Evolutionary conservation across 2,888 invertebrate species (phyloP), one percentile per base, ranked within the genome.

Genomic region (Noctua janthina): DNA sequence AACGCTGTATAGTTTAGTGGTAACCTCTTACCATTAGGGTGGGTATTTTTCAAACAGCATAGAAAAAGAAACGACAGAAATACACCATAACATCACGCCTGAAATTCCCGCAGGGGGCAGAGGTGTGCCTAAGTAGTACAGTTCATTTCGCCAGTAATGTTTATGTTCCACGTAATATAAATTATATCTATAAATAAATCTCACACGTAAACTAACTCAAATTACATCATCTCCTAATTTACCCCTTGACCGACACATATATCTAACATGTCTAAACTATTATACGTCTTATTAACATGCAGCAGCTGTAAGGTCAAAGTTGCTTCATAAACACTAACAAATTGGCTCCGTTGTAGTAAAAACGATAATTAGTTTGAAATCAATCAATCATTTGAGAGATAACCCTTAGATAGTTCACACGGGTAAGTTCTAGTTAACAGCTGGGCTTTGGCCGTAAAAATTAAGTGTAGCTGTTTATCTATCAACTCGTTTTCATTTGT

Each of bases 331-430:
- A 88, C 72, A 79, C 70, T 80, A 87, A 86, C 89, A 89, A 89
- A 86, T 87, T 85, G 81, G 68, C 76, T 72, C 66, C 4, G 79
- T 72, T 68, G 66, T 70, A 86, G 87, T 86, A 87, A 84, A 88
- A 89, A 87, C 87, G 54, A 84, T 86, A 89, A 90, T 90, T 88
- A 90, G 90, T 84, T 51, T 84, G 80, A 86, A 93, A 92, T 92
- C 92, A 93, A 94, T 94, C 92, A 93, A 92, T 93, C 93, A 92
- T 89, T 51, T 49, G 66, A 20, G 93, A 94, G 94, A 95, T 95
- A 94, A 92, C 93, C 93, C 83, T 5, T 89, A 89, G 87, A 89
- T 87, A 90, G 91, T 90, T 90, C 90, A 91, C 94, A 93, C 93
- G 92, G 91, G 91, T 89, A 77, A 56, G 29, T 64, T 76, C 46